These are phyloP conservation scores for Ommatoiulus sabulosus DNA, from an alignment of 2,888 invertebrate species.

Conservation along the genomic window DNA sequence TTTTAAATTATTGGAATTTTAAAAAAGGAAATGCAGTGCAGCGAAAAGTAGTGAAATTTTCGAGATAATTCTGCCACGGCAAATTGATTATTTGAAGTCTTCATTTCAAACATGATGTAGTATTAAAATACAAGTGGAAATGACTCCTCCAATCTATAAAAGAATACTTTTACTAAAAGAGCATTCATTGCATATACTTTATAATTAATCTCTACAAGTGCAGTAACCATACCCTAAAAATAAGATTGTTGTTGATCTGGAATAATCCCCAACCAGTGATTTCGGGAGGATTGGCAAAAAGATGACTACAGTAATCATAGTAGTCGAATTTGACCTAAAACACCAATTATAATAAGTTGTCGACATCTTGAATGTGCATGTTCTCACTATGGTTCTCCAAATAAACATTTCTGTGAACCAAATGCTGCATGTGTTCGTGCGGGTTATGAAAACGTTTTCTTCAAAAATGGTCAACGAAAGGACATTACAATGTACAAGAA, in stretches of 20 bases:
- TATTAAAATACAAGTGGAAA: not conserved
- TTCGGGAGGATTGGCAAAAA: not conserved
- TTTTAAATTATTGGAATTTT: no score
- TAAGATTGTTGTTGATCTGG: not conserved
- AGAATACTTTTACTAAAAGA: not conserved
- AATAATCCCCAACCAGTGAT: slow-evolving; percentile 51
- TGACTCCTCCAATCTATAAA: not conserved
- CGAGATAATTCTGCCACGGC: no score
- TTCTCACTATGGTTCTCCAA: no score
- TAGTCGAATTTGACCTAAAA: slow-evolving; percentile 40
- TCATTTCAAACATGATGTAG: slow-evolving; percentile 24
- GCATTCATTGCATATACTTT: not conserved
- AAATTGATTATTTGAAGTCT: not conserved
- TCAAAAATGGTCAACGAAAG: no score
- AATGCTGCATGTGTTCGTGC: no score
- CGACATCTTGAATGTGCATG: no score
- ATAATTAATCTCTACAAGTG: not conserved
- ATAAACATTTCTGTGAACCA: no score
- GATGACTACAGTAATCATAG: slow-evolving; percentile 18
- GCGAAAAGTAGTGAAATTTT: no score
- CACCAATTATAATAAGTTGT: no score
- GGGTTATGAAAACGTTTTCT: no score
- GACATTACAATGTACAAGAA: no score
- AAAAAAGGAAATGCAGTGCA: no score
- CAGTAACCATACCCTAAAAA: not conserved